phyloP scores from a whole-genome alignment of 1,140 invertebrate genomes.

The Palaemon carinicauda region DNA sequence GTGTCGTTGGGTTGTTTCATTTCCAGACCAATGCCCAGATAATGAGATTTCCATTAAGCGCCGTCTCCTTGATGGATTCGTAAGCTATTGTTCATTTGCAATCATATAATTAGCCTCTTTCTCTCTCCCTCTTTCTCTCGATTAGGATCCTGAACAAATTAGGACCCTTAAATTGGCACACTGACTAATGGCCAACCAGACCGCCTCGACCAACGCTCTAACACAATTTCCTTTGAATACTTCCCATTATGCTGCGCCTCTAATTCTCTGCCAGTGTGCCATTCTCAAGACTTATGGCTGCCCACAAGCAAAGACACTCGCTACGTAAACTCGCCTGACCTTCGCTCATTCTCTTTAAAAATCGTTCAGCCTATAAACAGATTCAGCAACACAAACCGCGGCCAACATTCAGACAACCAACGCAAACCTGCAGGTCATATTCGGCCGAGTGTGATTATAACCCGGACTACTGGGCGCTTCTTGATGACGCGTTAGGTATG shows the following conservation, averaged over 20 bases:
- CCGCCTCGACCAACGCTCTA: neutral
- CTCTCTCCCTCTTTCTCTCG: neutral
- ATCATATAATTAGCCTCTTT: neutral
- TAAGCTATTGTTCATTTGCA: neutral
- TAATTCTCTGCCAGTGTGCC: neutral
- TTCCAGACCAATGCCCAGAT: neutral
- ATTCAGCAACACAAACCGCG: no score
- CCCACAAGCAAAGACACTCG: conserved; percentile 29
- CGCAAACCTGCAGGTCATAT: neutral
- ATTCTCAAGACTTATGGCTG: conserved; percentile 22
- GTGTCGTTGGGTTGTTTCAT: no score
- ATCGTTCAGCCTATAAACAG: neutral
- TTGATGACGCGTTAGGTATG: neutral
- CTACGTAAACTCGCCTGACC: neutral
- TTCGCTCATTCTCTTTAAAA: neutral
- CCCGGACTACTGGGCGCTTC: neutral
- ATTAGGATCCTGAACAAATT: neutral
- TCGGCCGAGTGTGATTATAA: neutral
- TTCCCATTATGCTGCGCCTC: neutral
- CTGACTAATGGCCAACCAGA: neutral
- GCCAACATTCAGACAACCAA: neutral
- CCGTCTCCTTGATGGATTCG: neutral
- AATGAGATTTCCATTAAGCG: neutral
- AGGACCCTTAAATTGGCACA: conserved; percentile 5
- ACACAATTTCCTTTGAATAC: neutral